These are phyloP conservation scores for Sebastes oblongus DNA, from an alignment of 2,797 vertebrate species.

Conservation along the genomic window DNA sequence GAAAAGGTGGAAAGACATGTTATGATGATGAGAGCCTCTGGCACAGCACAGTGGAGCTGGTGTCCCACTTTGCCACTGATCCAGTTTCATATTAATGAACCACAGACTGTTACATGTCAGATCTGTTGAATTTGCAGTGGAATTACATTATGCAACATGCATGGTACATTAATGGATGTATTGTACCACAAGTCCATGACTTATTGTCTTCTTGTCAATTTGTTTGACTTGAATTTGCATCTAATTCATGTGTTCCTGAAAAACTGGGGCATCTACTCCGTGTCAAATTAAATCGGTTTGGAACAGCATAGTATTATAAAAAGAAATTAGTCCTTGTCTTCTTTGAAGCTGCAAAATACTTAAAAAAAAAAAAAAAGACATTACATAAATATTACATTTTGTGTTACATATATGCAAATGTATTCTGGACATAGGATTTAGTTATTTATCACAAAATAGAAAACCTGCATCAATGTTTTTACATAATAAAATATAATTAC, in stretches of 20 bases:
- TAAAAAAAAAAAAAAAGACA: not conserved
- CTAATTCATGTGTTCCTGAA: not conserved
- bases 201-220: not conserved
- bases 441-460: not conserved
- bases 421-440: not conserved
- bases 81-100: constrained; percentile 6
- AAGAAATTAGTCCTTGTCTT: not conserved
- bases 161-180: not conserved
- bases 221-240: not conserved
- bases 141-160: not conserved
- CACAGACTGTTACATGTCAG: not conserved
- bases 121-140: not conserved
- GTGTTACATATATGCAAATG: not conserved
- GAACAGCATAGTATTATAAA: not conserved
- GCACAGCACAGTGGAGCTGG: not conserved
- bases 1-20: constrained; percentile 8
- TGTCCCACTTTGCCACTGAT: constrained; percentile 14
- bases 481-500: not conserved
- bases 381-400: not conserved
- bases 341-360: not conserved
- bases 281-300: not conserved
- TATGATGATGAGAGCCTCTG: not conserved
- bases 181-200: not conserved
- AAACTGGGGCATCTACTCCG: not conserved
- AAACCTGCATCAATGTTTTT: not conserved